Evolutionary conservation across 2,797 vertebrate species (phyloP), one percentile per base, ranked within the genome.

Genomic region (Harpagifer antarcticus): DNA sequence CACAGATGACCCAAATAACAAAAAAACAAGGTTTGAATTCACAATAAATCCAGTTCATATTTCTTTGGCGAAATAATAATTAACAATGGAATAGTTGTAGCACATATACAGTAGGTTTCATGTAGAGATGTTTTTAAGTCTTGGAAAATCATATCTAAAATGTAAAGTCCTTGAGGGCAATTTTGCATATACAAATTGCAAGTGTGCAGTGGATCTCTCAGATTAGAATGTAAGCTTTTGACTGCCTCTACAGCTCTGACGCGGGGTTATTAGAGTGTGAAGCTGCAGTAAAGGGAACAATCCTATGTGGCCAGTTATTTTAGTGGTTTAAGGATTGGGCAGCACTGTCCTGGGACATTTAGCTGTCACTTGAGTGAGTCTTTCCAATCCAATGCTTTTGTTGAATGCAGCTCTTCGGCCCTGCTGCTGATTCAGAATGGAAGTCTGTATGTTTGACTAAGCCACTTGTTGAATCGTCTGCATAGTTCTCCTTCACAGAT

Each of bases 11-110:
- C 27, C 62, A 14, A 69, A 55, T 11, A 37, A 37, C 7, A 9
- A 9, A 56, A 43, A 54, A 45, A 56, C 2, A 23, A 20, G 53
- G 12, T 45, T 50, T 20, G 16, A 52, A 65, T 81, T 67, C 2
- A 20, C 44, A 66, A n/a, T 37, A 37, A 37, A 37, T 37, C 33
- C 33, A 37, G 33, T 37, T 37, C 6, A 37, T 9, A 37, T 37
- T 37, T 37, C 33, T 37, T 37, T 37, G 33, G 33, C 33, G 1
- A 37, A 37, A 37, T 9, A 42, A 68, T 72, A 63, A 68, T 44
- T 73, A 20, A 81, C 47, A 9, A 10, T 50, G 48, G 48, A 63
- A 55, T 33, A 10, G 20, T 69, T 65, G 59, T 13, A 40, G 61
- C 20, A 58, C 53, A 56, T 13, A 45, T 3, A 23, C 33, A 57